Conservation (phyloP, 2,888 invertebrate genomes). For the Chymomyza procnemis region DNA sequence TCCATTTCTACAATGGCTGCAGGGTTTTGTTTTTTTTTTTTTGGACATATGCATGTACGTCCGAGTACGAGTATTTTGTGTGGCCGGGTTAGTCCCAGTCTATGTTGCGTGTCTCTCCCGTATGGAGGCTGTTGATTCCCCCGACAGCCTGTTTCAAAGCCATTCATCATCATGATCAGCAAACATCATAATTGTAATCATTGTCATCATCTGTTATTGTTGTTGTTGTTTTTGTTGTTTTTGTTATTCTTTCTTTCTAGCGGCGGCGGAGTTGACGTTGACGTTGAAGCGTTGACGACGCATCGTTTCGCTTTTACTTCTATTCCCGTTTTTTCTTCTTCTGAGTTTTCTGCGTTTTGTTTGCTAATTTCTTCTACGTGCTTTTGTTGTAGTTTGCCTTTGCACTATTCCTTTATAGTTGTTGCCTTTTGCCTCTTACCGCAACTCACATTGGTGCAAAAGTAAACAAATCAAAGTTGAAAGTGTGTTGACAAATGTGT, state of each 20-base stretch:
- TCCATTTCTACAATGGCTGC: slow-evolving; percentile 58
- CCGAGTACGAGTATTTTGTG: neutral
- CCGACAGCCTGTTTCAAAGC: slow-evolving; percentile 29
- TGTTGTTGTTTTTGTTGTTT: neutral
- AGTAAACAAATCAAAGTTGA: too few species aligned
- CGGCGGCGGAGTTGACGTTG: neutral
- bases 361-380: slow-evolving; percentile 72
- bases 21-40: slow-evolving; percentile 27
- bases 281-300: neutral
- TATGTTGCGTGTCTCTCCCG: slow-evolving; percentile 29
- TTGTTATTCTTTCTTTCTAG: neutral
- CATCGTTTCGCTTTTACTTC: slow-evolving; percentile 59
- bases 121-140: slow-evolving; percentile 22
- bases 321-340: neutral
- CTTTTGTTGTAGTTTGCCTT: slow-evolving; percentile 55
- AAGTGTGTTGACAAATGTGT: too few species aligned
- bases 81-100: slow-evolving; percentile 17
- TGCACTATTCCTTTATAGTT: slow-evolving; percentile 10
- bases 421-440: slow-evolving; percentile 18
- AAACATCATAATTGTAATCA: slow-evolving; percentile 58
- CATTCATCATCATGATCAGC: slow-evolving; percentile 65
- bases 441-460: neutral
- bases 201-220: slow-evolving; percentile 1
- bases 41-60: too few species aligned
- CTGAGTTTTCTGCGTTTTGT: slow-evolving; percentile 38